Evolutionary conservation across 2,888 invertebrate species (phyloP).

Genomic region (Ferdinandea cuprea): DNA sequence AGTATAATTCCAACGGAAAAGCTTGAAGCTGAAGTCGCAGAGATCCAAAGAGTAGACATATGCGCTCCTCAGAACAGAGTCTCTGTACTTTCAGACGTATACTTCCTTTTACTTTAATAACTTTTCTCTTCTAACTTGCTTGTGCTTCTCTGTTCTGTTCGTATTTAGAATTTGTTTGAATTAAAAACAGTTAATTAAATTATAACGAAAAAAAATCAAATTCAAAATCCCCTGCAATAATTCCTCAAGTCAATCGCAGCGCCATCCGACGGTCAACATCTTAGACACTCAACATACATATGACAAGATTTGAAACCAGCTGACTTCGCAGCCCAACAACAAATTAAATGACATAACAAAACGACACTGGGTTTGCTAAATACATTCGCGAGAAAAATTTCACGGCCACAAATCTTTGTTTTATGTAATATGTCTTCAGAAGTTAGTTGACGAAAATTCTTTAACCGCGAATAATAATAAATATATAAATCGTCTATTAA

Average conservation of each 20-base stretch:
- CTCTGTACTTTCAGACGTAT: no score
- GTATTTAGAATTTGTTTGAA: no score
- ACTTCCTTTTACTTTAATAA: no score
- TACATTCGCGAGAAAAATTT: constrained; percentile 44
- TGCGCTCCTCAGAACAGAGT: no score
- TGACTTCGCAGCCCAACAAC: not conserved
- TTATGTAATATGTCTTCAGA: constrained; percentile 72
- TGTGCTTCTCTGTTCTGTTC: no score
- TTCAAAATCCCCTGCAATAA: not conserved
- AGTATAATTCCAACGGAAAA: no score
- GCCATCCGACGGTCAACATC: not conserved
- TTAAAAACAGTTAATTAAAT: no score
- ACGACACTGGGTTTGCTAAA: not conserved
- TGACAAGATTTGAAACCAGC: not conserved
- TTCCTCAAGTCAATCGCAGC: not conserved
- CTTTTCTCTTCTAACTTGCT: no score
- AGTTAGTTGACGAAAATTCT: constrained; percentile 58
- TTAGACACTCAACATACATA: constrained; percentile 9
- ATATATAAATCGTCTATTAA: not conserved
- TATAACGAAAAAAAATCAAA: no score
- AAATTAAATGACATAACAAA: constrained; percentile 4
- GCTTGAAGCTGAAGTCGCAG: no score
- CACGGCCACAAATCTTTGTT: constrained; percentile 53
- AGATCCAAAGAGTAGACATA: no score
- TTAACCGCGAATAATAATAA: constrained; percentile 11